Evolutionary conservation across 2,888 invertebrate genomes (phyloP), one percentile per base, ranked within the genome.

Genomic region (Dicroscelio sp.): DNA sequence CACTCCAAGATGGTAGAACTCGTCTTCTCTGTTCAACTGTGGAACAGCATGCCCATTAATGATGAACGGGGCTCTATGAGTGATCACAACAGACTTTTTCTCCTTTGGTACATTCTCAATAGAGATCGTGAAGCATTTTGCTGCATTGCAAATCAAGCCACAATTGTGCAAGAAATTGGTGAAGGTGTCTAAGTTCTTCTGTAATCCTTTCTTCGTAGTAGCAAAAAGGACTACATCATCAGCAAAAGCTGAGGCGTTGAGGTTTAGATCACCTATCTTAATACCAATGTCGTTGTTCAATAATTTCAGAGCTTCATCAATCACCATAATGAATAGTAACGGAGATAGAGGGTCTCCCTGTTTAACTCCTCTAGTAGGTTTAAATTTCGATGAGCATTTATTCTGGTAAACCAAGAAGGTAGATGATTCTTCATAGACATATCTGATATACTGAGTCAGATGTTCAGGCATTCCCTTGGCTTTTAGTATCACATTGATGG

Each of bases 261-360:
- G 5, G 0, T 17, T 3, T 20, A 30, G 5, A 31, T 48, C 30
- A 20, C 52, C 73, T 10, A 73, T 52, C 30, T 20, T 27, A 0
- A 73, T 25, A 0, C 73, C 73, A 0, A 73, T 48, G 23, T 73
- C 73, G 5, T 20, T 20, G 3, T 48, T 48, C 4, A 73, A 2
- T 10, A 20, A 17, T n/a, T 20, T 30, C 14, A 73, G 43, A 0
- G 88, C 55, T 10, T 75, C 79, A 27, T 93, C 85, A 0, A 93
- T 90, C 10, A 92, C 27, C 1, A 91, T 10, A 6, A 91, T 86
- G 27, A 92, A 93, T 0, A 90, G 1, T 4, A 93, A 69, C 0
- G 92, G 92, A 0, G 93, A 91, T 0, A 93, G 43, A 0, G 97
- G 97, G 96, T 97, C 97, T 96, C 97, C 95, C 97, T 97, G 97